A percentile compares a stretch with the other conserved stretches of the same genome.
These are phyloP conservation scores for Melanerpes aurifrons DNA, from an alignment of 2,113 vertebrate species.

Conservation along the genomic window DNA sequence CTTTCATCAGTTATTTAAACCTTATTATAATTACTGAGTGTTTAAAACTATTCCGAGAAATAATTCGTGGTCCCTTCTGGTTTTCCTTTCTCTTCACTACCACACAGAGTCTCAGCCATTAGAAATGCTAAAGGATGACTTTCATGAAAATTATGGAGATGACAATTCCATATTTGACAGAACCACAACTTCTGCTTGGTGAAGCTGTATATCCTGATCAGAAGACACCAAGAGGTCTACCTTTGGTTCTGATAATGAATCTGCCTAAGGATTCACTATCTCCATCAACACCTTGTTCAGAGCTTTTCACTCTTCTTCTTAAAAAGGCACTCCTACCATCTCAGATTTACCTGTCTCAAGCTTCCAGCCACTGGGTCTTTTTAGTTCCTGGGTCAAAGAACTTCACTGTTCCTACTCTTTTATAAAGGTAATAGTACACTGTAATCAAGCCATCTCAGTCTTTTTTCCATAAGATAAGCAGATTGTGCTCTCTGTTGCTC, in stretches of 20 bases:
- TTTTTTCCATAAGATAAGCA: neutral
- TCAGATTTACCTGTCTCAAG: neutral
- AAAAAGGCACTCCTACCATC: neutral
- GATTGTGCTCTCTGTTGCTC: neutral
- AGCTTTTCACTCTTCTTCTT: neutral
- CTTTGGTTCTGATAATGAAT: too few relatives aligned
- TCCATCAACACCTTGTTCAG: neutral
- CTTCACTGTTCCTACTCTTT: neutral
- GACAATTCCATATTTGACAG: neutral
- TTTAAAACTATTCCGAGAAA: slow-evolving; percentile 3
- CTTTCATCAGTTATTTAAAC: neutral
- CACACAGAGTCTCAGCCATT: neutral
- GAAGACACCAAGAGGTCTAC: neutral
- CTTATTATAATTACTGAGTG: neutral
- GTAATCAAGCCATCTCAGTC: neutral
- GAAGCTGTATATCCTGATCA: neutral
- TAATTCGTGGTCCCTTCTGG: neutral
- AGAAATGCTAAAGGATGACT: neutral
- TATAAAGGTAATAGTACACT: neutral
- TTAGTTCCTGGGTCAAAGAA: neutral
- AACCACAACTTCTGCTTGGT: neutral
- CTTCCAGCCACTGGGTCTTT: neutral
- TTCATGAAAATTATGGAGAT: neutral
- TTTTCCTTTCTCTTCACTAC: neutral
- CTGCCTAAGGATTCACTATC: neutral